phyloP scores from a whole-genome alignment of 2,888 invertebrate species.

The Vanessa cardui region DNA sequence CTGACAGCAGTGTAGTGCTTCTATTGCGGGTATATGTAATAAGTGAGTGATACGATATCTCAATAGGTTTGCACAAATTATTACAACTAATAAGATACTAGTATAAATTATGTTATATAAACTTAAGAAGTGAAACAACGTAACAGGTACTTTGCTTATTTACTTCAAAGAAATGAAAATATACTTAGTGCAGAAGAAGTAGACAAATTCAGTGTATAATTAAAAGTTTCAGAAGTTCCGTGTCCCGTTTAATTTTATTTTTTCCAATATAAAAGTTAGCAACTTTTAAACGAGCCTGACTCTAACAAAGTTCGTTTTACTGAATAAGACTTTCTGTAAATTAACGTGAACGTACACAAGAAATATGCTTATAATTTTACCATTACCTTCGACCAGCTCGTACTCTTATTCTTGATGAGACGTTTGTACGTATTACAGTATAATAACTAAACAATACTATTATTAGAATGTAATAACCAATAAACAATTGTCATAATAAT shows the following conservation, averaged over 20 bases:
- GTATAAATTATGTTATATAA: not conserved
- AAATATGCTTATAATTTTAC: not conserved
- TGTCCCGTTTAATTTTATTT: slow-evolving; percentile 27
- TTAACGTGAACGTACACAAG: slow-evolving; percentile 4
- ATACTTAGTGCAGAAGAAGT: not conserved
- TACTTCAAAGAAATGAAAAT: not conserved
- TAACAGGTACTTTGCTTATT: not conserved
- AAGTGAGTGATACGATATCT: too few relatives aligned
- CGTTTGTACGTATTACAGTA: too few relatives aligned
- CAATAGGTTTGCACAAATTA: too few relatives aligned
- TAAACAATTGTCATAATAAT: too few relatives aligned
- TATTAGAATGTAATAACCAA: too few relatives aligned
- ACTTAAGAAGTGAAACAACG: not conserved
- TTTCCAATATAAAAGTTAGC: slow-evolving; percentile 31
- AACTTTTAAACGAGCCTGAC: slow-evolving; percentile 30
- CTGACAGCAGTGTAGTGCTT: too few relatives aligned
- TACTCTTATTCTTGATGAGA: too few relatives aligned
- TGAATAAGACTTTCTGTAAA: slow-evolving; percentile 28
- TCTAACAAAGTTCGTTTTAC: slow-evolving; percentile 24
- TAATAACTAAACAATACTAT: too few relatives aligned
- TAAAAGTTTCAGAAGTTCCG: slow-evolving; percentile 30
- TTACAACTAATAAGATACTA: too few relatives aligned
- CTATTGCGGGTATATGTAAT: too few relatives aligned
- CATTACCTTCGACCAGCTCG: too few relatives aligned
- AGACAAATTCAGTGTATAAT: slow-evolving; percentile 26